Base-by-base conservation (phyloP, 1,140 invertebrate species). In the Mizuhopecten yessoensis region DNA sequence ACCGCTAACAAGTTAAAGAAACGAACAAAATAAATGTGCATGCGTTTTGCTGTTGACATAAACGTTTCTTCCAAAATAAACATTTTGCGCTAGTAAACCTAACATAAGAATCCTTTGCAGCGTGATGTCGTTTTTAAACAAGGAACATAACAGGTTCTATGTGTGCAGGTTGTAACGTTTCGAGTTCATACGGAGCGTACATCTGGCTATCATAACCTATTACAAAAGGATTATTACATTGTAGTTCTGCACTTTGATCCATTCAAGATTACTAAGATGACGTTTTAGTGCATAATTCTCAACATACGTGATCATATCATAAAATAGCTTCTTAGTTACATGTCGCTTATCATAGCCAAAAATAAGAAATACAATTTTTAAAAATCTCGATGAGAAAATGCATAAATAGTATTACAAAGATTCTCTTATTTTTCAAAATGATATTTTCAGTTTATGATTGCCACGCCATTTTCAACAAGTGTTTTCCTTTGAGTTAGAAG, bases 181-280 rank as follows among this genome's bases (percentile, higher is more conserved):
- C 36, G 36, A 39, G 36, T 75, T 75, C 57, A 75, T 75, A 75
- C n/a, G 17, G 57, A 9, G 57, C 57, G n/a, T 75, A 75, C 57
- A 75, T 75, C 57, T 75, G 57, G 57, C 57, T 75, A 75, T 75
- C 57, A 3, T 9, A n/a, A 17, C 42, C 57, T 75, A 75, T 75
- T 75, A 57, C 45, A 57, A 57, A 57, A 11, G 57, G 57, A 75
- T 75, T 75, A 75, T 75, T 75, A 75, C 57, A 75, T 29, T 29
- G 57, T 75, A 75, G 3, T 0, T n/a, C 5, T 29, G 5, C 5
- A 17, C 23, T 29, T 7, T 75, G 57, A 75, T 75, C 57, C 57
- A 75, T 75, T 75, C 57, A 29, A 75, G 57, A 75, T 75, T 75
- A 75, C 17, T 75, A 5, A 45, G 23, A 75, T n/a, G 57, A 75